Base-by-base conservation (phyloP, 2,888 invertebrate species). In the Drosophila dives region DNA sequence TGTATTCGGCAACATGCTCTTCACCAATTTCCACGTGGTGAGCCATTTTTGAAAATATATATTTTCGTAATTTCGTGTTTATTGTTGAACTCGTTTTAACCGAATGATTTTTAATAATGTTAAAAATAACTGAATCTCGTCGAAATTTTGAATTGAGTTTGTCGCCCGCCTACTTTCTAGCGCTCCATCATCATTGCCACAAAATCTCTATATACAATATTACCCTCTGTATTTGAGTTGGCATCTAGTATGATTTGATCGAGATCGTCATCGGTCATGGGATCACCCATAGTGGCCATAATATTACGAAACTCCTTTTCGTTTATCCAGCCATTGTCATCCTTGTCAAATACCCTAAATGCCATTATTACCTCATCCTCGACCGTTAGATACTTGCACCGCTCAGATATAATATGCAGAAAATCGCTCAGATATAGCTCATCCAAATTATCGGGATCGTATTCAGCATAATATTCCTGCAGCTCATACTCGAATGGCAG, bases 1-100 rank as follows among this genome's bases (percentile, higher is more conserved):
- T 99, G 96, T 99, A 99, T 94, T 99, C 99, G 91, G 97, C 98
- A 94, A 99, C 98, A 95, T 99, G 98, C 95, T 99, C 99, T 94
- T 99, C 99, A 93, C 98, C 98, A 93, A 99, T 95, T 95, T 97
- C 77, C n/a, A 26, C 4, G 2, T 17, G 1, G 12, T 1, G n/a
- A 12, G 20, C 23, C 73, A 69, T 77, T 60, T 5, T 51, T 3
- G 17, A 15, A 61, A 15, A 61, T 50, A 2, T 32, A 6, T 29
- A 1, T 50, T 29, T 33, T 36, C 1, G 17, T 17, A 33, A 63
- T 58, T 69, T 60, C 34, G 45, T 4, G 34, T 17, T 12, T 55
- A 0, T 17, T 42, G 20, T 26, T 33, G 15, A 45, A 26, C 49
- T 38, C n/a, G 56, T 48, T 51, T 29, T 45, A 2, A 45, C 38